These are phyloP conservation scores for Sebastes baramenuke DNA, from an alignment of 2,797 vertebrate genomes.

Conservation along the genomic window DNA sequence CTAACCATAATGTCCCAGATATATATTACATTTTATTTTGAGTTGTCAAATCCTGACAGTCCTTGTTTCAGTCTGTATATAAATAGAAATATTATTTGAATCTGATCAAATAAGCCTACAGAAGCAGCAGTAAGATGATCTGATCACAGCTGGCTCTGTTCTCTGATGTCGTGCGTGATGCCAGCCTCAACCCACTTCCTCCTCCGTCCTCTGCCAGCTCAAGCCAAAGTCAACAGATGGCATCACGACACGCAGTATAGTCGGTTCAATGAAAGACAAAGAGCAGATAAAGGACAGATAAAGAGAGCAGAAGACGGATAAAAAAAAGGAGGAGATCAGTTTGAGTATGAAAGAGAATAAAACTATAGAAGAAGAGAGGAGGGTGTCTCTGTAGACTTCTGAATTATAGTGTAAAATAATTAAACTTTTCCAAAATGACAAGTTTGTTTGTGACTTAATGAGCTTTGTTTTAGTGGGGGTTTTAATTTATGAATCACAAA, in stretches of 20 bases:
- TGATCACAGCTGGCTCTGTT: conserved; percentile 8
- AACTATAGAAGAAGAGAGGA: neutral
- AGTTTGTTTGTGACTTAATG: neutral
- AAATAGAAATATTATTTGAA: neutral
- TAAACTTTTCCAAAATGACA: neutral
- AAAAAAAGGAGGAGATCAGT: neutral
- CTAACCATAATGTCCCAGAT: neutral
- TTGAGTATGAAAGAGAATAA: neutral
- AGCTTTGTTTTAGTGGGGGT: neutral
- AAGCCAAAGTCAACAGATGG: conserved; percentile 72
- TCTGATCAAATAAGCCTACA: neutral
- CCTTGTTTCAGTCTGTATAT: neutral
- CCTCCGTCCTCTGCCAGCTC: conserved; percentile 23
- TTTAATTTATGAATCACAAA: neutral
- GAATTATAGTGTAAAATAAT: neutral
- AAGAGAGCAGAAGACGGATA: neutral
- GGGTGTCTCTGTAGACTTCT: neutral
- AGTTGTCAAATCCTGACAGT: neutral
- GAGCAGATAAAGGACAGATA: conserved; percentile 8
- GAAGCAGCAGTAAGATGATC: neutral
- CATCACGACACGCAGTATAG: conserved; percentile 8
- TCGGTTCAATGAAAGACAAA: conserved; percentile 23
- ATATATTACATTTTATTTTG: neutral
- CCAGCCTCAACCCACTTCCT: conserved; percentile 14
- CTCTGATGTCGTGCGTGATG: conserved; percentile 9